These are phyloP conservation scores for Calidris pugnax DNA, from an alignment of 2,113 vertebrate genomes.

Conservation along the genomic window DNA sequence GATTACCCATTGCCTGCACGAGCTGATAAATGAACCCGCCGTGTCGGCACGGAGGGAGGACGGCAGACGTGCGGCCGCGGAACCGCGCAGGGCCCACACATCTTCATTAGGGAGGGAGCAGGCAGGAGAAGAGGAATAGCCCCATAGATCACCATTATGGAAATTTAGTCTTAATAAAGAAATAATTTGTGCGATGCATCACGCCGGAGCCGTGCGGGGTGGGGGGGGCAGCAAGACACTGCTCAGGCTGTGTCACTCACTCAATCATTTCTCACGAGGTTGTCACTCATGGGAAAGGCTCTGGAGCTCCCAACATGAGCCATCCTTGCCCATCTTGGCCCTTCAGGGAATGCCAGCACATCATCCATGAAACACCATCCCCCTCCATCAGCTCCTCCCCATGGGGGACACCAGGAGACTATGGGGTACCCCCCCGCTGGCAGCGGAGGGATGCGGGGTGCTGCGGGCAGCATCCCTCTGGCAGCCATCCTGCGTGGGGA, in stretches of 20 bases:
- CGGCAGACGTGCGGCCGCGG: background rate
- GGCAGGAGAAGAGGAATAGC: background rate
- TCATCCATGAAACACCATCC: rapidly evolving
- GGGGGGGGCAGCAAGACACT: background rate
- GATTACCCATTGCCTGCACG: background rate
- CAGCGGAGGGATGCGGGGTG: background rate
- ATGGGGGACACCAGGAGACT: background rate
- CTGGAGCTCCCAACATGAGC: background rate
- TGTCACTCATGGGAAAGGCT: background rate
- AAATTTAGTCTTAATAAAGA: slow-evolving; percentile 59
- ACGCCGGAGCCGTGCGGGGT: background rate
- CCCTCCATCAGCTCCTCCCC: background rate
- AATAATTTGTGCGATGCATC: slow-evolving; percentile 45
- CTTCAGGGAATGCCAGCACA: background rate
- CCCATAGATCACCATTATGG: slow-evolving; percentile 44
- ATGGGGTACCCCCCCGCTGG: too few species aligned
- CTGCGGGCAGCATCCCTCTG: rapidly evolving
- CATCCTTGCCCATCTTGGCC: background rate
- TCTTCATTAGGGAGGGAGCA: slow-evolving; percentile 52
- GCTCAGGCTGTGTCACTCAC: background rate
- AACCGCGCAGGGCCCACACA: background rate
- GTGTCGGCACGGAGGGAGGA: background rate
- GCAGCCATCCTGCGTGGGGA: rapidly evolving
- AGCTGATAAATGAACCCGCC: background rate
- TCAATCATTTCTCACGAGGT: background rate